Base-by-base conservation (phyloP, 1,140 invertebrate species). In the Drosophila kurseongensis region DNA sequence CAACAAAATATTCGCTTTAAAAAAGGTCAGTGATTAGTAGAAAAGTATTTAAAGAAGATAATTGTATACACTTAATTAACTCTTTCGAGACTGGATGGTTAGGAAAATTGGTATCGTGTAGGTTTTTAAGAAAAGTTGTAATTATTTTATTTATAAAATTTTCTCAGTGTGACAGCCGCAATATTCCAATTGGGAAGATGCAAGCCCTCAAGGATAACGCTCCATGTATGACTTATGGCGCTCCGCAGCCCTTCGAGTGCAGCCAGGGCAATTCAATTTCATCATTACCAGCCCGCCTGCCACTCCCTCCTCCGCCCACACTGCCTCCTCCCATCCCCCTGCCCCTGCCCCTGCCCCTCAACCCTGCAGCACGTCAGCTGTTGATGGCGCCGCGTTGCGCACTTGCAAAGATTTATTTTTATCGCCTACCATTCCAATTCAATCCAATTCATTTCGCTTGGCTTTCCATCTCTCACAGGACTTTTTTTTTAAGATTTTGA, bases 381-480 rank as follows among this genome's bases (percentile, higher is more conserved):
- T 88, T 86, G 83, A 80, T 67, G 81, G 68, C 82, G 82, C 83
- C 82, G 69, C 72, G 82, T 72, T 85, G 82, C 74, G 82, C 81
- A 78, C 81, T 85, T 56, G 75, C 79, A 84, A 80, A 88, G 84
- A 88, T 88, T 88, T 88, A 88, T 88, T 88, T 88, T 88, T 88
- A 88, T 88, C 84, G 84, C 84, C 84, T 89, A 89, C 84, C 56
- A 88, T 88, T 88, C 82, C 84, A 72, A 89, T 88, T 89, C 84
- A 88, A 88, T 88, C 84, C 84, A 88, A 88, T 88, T 84, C 84
- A 88, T 88, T 88, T 89, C 56, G 52, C 67, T 71, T 27, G 47
- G 60, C 38, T 48, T 79, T 62, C 63, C 65, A 75, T 75, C 50
- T 58, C 61, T 47, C 29, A 27, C 16, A 38, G 69, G 23, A 65